phyloP scores from a whole-genome alignment of 2,888 invertebrate species.

The Congeria kusceri region DNA sequence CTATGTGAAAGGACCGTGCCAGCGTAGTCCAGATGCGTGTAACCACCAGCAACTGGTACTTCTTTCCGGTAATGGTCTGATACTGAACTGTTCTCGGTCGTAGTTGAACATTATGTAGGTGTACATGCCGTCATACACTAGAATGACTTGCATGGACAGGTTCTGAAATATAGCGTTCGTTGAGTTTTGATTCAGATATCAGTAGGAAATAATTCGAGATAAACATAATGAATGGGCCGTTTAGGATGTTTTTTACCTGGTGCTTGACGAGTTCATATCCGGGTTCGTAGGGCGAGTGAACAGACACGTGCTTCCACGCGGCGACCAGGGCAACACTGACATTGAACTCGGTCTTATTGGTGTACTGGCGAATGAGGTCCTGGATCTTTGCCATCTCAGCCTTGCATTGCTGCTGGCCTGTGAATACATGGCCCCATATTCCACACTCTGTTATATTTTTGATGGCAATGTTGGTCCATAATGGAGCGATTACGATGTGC shows the following conservation, averaged over 20 bases:
- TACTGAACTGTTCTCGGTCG: slow-evolving; percentile 20
- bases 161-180: neutral
- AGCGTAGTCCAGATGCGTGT: neutral
- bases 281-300: too few relatives aligned
- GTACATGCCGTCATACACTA: slow-evolving; percentile 4
- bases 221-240: too few relatives aligned
- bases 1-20: neutral
- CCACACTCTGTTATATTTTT: slow-evolving; percentile 16
- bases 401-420: neutral
- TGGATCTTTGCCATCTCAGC: too few relatives aligned
- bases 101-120: slow-evolving; percentile 19
- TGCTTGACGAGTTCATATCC: too few relatives aligned
- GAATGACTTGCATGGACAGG: slow-evolving; percentile 5
- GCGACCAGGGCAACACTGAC: too few relatives aligned
- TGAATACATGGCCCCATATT: slow-evolving; percentile 11
- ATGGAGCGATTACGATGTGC: slow-evolving; percentile 20
- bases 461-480: slow-evolving; percentile 31
- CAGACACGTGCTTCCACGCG: too few relatives aligned
- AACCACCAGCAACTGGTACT: neutral
- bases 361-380: too few relatives aligned
- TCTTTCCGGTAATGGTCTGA: neutral
- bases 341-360: too few relatives aligned
- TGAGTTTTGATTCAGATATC: neutral
- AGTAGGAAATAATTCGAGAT: too few relatives aligned
- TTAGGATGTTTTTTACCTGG: too few relatives aligned